These are phyloP conservation scores for Andinoacara biseriatus DNA, from an alignment of 2,113 vertebrate species.

Conservation along the genomic window DNA sequence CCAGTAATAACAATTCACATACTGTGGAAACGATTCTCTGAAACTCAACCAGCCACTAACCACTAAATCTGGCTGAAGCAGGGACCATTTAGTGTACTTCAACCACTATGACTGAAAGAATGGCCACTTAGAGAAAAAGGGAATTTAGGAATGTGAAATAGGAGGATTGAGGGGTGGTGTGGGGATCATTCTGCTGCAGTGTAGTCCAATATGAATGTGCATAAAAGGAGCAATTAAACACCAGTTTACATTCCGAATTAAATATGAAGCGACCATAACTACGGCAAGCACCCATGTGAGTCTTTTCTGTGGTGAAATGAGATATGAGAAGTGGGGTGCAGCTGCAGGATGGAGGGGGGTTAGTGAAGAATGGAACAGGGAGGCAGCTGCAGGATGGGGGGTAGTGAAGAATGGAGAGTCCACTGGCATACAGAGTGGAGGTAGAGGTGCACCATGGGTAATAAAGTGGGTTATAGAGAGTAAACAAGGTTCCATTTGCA, in stretches of 20 bases:
- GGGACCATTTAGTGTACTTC: neutral
- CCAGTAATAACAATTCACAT: neutral
- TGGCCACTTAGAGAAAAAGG: neutral
- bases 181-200: neutral
- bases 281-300: neutral
- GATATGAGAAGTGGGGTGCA: constrained; percentile 11
- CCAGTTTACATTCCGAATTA: neutral
- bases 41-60: neutral
- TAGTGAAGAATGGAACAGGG: neutral
- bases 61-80: neutral
- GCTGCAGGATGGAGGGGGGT: neutral
- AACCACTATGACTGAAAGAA: constrained; percentile 18
- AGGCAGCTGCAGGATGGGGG: neutral
- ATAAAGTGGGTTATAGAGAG: constrained; percentile 17
- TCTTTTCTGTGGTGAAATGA: constrained; percentile 4
- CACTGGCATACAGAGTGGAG: neutral
- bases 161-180: neutral
- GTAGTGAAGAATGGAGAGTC: neutral
- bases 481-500: neutral
- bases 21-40: neutral
- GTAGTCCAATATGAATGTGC: constrained; percentile 7
- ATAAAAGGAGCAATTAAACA: constrained; percentile 11
- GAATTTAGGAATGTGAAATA: constrained; percentile 3
- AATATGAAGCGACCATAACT: constrained; percentile 19
- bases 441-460: neutral